Evolutionary conservation across 2,888 invertebrate genomes (phyloP), one percentile per base, ranked within the genome.

Genomic region (Athetis lepigone): DNA sequence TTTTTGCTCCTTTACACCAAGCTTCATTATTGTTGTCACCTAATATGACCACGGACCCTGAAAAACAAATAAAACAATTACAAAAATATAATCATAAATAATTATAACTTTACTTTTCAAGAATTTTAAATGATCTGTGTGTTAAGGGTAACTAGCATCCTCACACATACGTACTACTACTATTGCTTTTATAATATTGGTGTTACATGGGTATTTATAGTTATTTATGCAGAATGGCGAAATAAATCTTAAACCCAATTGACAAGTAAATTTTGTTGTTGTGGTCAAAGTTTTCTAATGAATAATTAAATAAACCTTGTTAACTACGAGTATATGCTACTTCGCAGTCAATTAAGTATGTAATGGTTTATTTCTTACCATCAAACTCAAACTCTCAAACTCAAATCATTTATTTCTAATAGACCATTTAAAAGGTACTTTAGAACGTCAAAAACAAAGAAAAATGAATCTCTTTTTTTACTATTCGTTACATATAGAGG

Each of bases 201-300:
- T n/a, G n/a, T n/a, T n/a, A n/a, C n/a, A n/a, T n/a, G n/a, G n/a
- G n/a, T n/a, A n/a, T n/a, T n/a, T 29, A 8, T 13, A 8, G n/a
- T n/a, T 21, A 49, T 50, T 37, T 50, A 21, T 50, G 16, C 49
- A 36, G 36, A 9, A 49, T 1, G 49, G 23, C 36, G 6, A n/a
- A n/a, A n/a, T n/a, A n/a, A n/a, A n/a, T n/a, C n/a, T 37, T 37
- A 13, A 47, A 47, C 18, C 19, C 29, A 29, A 47, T 47, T 29
- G 2, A 33, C 13, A 47, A 29, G 11, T n/a, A 46, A 27, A 27
- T 0, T 29, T 47, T 47, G 18, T n/a, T n/a, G n/a, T n/a, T n/a
- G n/a, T n/a, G 18, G 47, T 7, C 47, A 47, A 46, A 46, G 18
- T 33, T 29, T 47, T 47, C 29, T 47, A 6, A n/a, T 8, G 6